A percentile compares a stretch with the other conserved stretches of the same genome.
Conservation (phyloP, 2,797 vertebrate genomes). For the Lacerta bilineata region DNA sequence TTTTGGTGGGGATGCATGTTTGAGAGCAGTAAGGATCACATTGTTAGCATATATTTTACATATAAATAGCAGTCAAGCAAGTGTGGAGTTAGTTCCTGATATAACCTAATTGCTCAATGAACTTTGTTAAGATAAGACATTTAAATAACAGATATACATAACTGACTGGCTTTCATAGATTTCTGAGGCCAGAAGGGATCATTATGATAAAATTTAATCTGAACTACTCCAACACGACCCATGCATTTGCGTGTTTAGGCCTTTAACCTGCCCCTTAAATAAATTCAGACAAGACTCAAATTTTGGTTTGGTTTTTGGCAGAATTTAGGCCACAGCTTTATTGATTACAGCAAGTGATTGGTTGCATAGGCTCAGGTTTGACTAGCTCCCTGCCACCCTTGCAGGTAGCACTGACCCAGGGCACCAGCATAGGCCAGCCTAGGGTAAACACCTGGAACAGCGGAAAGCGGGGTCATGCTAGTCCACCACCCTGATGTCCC, state of each 20-base stretch:
- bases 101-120: background rate
- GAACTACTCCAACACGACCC: background rate
- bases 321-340: too few species aligned
- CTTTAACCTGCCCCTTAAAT: too few species aligned
- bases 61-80: conserved; percentile 19
- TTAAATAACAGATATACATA: conserved; percentile 9
- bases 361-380: too few species aligned
- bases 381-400: too few species aligned
- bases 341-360: too few species aligned
- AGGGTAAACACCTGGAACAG: too few species aligned
- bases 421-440: too few species aligned
- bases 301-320: too few species aligned
- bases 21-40: background rate
- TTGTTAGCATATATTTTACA: conserved; percentile 7
- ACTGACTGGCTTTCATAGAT: background rate
- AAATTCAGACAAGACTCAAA: too few species aligned
- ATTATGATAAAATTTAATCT: conserved; percentile 33
- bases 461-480: too few species aligned
- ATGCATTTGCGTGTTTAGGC: background rate
- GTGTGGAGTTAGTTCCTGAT: fast-evolving
- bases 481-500: too few species aligned
- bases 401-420: too few species aligned
- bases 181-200: background rate
- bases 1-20: background rate
- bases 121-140: background rate